Evolutionary conservation across 2,113 vertebrate genomes (phyloP).

Genomic region (Arizona elegans): DNA sequence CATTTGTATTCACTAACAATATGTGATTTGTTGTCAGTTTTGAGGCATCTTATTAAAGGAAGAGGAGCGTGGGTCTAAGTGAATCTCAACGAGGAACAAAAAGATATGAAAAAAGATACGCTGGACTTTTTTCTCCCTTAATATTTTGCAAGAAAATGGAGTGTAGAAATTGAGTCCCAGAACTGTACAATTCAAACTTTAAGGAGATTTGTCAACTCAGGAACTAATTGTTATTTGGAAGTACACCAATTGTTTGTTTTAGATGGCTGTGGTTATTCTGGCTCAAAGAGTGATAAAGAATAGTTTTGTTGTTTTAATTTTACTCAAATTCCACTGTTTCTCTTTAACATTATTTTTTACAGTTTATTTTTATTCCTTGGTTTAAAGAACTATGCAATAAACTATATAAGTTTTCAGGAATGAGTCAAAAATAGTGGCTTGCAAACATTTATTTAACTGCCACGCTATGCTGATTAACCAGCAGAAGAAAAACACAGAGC

Average conservation of each 20-base stretch:
- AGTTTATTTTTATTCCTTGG: slow-evolving; percentile 11
- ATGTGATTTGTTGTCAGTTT: not conserved
- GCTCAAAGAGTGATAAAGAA: not conserved
- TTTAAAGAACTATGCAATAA: not conserved
- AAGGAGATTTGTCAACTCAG: not conserved
- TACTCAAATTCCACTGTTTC: not conserved
- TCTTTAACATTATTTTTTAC: not conserved
- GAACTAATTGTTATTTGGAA: not conserved
- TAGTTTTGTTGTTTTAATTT: slow-evolving; percentile 18
- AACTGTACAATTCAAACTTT: not conserved
- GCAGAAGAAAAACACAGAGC: not conserved
- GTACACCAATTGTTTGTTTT: not conserved
- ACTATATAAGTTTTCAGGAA: not conserved
- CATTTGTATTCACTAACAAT: not conserved
- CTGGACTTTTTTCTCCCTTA: not conserved
- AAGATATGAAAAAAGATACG: not conserved
- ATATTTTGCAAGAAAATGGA: not conserved
- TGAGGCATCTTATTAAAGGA: not conserved
- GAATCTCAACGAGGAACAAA: not conserved
- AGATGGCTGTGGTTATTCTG: not conserved
- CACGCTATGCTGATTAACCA: not conserved
- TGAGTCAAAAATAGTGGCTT: not conserved
- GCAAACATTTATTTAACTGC: not conserved
- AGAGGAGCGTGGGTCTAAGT: not conserved
- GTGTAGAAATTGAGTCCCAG: not conserved